Evolutionary conservation across 2,888 invertebrate genomes (phyloP), one percentile per base, ranked within the genome.

Genomic region (Smittia sp.): DNA sequence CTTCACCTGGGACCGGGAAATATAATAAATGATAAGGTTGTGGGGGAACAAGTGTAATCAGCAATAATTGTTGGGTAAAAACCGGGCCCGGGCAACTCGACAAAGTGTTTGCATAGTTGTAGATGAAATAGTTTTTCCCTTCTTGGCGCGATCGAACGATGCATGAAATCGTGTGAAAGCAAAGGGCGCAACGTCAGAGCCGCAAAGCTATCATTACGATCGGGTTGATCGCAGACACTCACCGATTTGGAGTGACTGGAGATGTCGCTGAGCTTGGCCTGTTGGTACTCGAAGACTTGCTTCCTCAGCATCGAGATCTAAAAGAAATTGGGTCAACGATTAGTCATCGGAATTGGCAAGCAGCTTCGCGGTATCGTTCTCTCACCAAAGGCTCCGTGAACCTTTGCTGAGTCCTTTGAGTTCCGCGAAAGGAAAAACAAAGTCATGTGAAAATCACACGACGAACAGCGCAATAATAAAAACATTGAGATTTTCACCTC

Each of bases 201-300:
- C n/a, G n/a, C n/a, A n/a, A n/a, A n/a, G n/a, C n/a, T n/a, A n/a
- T n/a, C n/a, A n/a, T n/a, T n/a, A n/a, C 7, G 62, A 62, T 39
- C 39, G 39, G 39, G 39, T 13, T 39, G 7, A 46, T 13, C 46
- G 11, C 46, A 11, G 46, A n/a, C n/a, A 46, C 73, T 73, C 39
- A 73, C 73, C 63, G 39, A 20, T 63, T 27, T 63, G 11, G 73
- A 67, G 15, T 20, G 38, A 20, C 7, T 41, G 41, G 67, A 67
- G 39, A 67, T 73, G n/a, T 73, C 73, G 22, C 18, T 39, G 3
- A 73, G 18, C 22, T 73, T 73, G n/a, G 46, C 38, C 25, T 65
- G 73, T 41, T 73, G 73, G 41, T 73, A 73, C 11, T 73, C 73
- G 20, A 46, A 63, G 18, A 73, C 46, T 27, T 73, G 73, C 18